These are phyloP conservation scores for Syrmaticus mikado DNA, from an alignment of 2,113 vertebrate species.

Conservation along the genomic window DNA sequence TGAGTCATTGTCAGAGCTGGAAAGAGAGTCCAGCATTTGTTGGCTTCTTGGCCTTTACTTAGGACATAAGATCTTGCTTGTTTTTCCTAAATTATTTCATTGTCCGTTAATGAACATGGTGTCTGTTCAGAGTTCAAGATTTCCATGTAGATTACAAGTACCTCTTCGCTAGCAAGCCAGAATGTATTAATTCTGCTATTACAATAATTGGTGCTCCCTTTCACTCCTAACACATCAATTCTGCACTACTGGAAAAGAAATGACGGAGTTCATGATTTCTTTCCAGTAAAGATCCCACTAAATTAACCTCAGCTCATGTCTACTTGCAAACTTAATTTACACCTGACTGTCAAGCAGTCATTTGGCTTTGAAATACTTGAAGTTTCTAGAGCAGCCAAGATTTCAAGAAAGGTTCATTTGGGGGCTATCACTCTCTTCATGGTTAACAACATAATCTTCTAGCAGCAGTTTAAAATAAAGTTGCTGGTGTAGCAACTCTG, in stretches of 20 bases:
- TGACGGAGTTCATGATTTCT: neutral
- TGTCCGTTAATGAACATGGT: neutral
- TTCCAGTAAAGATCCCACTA: neutral
- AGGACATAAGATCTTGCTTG: conserved; percentile 4
- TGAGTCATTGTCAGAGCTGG: conserved; percentile 44
- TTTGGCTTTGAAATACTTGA: conserved; percentile 43
- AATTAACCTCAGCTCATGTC: conserved; percentile 44
- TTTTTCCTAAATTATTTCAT: conserved; percentile 38
- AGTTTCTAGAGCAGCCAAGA: neutral
- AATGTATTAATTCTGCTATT: conserved; percentile 9
- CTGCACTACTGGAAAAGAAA: neutral
- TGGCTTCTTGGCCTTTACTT: conserved; percentile 25
- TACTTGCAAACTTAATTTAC: conserved; percentile 50
- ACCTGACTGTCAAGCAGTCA: conserved; percentile 34
- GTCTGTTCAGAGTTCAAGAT: conserved; percentile 7
- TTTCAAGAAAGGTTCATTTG: conserved; percentile 39
- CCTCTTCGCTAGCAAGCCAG: neutral
- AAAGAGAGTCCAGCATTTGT: conserved; percentile 35
- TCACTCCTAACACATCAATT: neutral
- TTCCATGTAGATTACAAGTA: conserved; percentile 7
- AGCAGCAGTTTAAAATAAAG: conserved; percentile 23
- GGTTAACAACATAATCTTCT: conserved; percentile 38
- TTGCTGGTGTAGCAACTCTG: conserved; percentile 34
- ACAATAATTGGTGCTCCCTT: conserved; percentile 21
- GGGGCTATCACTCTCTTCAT: conserved; percentile 33